These are phyloP conservation scores for Trinorchestia longiramus DNA, from an alignment of 1,140 invertebrate genomes.

Conservation along the genomic window DNA sequence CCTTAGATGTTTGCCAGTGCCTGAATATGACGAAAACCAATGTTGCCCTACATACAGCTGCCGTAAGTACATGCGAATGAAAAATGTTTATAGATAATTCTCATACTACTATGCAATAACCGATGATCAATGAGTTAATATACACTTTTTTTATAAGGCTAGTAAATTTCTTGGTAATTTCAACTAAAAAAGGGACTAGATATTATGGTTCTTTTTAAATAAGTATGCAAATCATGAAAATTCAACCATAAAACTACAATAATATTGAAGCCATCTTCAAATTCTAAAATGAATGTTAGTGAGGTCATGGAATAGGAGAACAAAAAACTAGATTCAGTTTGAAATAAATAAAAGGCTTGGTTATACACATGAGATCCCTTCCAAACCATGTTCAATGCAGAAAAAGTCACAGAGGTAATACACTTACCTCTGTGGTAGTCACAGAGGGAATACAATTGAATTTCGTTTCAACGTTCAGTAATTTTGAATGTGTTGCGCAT, in stretches of 20 bases:
- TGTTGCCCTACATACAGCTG: conserved; percentile 86
- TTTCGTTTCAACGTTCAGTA: too few relatives aligned
- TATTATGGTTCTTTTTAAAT: too few relatives aligned
- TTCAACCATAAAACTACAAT: not conserved
- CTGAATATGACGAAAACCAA: conserved; percentile 71
- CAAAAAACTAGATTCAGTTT: too few relatives aligned
- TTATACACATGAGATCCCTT: too few relatives aligned
- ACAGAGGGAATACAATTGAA: too few relatives aligned
- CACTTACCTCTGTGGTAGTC: too few relatives aligned
- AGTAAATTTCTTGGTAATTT: not conserved
- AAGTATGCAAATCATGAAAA: not conserved
- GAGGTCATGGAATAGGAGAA: too few relatives aligned
- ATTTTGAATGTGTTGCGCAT: too few relatives aligned
- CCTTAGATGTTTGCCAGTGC: conserved; percentile 78
- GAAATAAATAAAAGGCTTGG: too few relatives aligned
- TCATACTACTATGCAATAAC: not conserved
- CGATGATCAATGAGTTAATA: not conserved
- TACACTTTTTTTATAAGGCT: not conserved
- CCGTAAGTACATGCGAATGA: conserved; percentile 71
- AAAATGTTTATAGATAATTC: not conserved
- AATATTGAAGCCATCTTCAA: not conserved
- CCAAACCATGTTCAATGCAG: too few relatives aligned
- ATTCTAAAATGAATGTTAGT: not conserved
- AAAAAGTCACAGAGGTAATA: too few relatives aligned
- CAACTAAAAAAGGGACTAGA: too few relatives aligned